phyloP scores from a whole-genome alignment of 2,888 invertebrate species.

The Melipona bicolor region DNA sequence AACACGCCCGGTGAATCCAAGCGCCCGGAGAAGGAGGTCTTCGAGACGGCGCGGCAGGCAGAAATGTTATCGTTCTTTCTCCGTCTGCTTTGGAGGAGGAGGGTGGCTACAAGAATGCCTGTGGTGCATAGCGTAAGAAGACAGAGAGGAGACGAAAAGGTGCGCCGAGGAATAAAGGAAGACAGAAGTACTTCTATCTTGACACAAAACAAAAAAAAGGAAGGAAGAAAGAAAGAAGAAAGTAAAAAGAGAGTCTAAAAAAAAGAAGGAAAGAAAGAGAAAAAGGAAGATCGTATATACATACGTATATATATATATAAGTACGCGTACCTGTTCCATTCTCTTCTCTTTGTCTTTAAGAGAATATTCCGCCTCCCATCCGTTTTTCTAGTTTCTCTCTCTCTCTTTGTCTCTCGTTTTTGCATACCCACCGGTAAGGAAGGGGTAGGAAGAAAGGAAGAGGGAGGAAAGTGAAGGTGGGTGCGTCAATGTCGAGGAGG shows the following conservation, averaged over 20 bases:
- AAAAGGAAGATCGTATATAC: not conserved
- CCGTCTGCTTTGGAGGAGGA: not conserved
- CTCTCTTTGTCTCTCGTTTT: slow-evolving; percentile 22
- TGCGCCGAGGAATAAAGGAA: slow-evolving; percentile 4
- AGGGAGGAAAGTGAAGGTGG: slow-evolving; percentile 39
- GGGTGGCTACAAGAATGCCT: no score
- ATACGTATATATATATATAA: not conserved
- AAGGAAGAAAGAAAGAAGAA: not conserved
- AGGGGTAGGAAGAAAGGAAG: slow-evolving; percentile 8
- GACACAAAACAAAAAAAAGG: slow-evolving; percentile 32
- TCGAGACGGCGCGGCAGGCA: slow-evolving; percentile 11
- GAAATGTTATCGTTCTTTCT: slow-evolving; percentile 17
- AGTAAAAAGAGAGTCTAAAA: no score
- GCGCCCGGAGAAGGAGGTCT: slow-evolving; percentile 16
- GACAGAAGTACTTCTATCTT: slow-evolving; percentile 20
- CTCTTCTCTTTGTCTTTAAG: slow-evolving; percentile 40
- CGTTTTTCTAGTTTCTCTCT: slow-evolving; percentile 23
- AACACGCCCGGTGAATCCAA: slow-evolving; percentile 40
- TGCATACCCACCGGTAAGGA: slow-evolving; percentile 20
- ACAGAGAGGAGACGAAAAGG: slow-evolving; percentile 3
- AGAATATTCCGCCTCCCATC: slow-evolving; percentile 31
- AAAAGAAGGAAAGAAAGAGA: not conserved
- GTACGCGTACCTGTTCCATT: slow-evolving; percentile 38
- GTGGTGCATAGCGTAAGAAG: not conserved
- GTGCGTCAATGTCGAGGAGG: slow-evolving; percentile 38